Evolutionary conservation across 2,888 invertebrate species (phyloP), one percentile per base, ranked within the genome.

Genomic region (Hecatera dysodea): DNA sequence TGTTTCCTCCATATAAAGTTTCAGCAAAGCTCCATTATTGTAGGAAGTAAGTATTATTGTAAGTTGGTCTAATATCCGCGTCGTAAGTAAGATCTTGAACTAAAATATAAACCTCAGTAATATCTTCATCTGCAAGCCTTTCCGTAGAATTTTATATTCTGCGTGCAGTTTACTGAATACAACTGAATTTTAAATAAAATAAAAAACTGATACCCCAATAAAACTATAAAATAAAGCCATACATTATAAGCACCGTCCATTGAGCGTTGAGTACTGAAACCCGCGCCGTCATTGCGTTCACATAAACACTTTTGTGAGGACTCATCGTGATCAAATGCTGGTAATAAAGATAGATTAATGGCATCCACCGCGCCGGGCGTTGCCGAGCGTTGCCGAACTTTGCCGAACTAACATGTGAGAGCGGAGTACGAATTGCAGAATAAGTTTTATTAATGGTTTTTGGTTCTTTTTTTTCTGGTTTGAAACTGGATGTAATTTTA

Each of bases 311-410:
- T 92, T 92, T 91, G 90, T 89, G 91, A 87, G 90, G 85, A 92
- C 90, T 92, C 92, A 90, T 90, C 88, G 90, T 87, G 90, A 92
- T 93, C 92, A 92, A 94, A 91, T 89, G 88, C 83, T 86, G 89
- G 92, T 94, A 95, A 94, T 94, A 95, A 94, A 94, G 94, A 94
- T 93, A 92, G 92, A 95, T 95, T 93, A 92, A 92, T 90, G 89
- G 86, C 86, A 79, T 84, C 89, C 87, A 83, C 65, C 73, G 76
- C 53, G 67, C 72, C 81, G 80, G 81, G 67, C 53, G 67, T 48
- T 71, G 63, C 55, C 83, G 80, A 83, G 67, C 53, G 65, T 52
- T 71, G 63, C 53, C 83, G 81, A 84, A 74, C 62, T 75, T 84
- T 75, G 46, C 71, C 82, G 81, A 81, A 78, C 70, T 73, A 79